Evolutionary conservation across 1,140 invertebrate species (phyloP).

Genomic region (Leptinotarsa lineolata): DNA sequence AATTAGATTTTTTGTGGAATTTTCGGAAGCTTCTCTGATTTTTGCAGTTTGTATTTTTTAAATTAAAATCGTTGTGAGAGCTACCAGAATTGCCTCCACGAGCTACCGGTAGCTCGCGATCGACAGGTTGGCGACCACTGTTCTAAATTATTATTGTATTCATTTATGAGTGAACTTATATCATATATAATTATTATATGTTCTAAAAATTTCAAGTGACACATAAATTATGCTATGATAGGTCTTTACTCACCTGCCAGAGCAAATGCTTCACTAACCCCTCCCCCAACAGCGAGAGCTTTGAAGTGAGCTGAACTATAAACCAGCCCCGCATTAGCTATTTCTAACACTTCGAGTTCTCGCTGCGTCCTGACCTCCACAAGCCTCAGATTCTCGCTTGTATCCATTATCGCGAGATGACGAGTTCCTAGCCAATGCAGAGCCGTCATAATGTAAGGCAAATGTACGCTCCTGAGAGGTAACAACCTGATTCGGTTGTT

Average conservation of each 20-base stretch:
- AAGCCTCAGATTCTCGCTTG: conserved; percentile 82
- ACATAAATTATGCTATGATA: no score
- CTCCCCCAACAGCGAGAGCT: conserved; percentile 74
- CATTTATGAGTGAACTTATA: no score
- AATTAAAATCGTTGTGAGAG: no score
- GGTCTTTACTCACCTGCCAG: conserved; percentile 55
- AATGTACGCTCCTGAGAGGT: conserved; percentile 69
- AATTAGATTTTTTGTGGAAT: no score
- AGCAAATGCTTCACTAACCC: conserved; percentile 65
- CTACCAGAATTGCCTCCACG: no score
- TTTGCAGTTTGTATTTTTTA: no score
- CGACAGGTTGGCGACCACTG: no score
- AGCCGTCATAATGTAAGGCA: conserved; percentile 72
- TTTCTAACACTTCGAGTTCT: conserved; percentile 81
- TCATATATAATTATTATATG: no score
- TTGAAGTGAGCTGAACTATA: conserved; percentile 94
- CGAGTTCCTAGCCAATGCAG: conserved; percentile 88
- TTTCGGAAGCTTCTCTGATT: no score
- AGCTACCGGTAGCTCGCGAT: no score
- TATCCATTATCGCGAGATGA: conserved; percentile 84
- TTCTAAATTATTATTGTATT: no score
- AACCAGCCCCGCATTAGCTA: conserved; percentile 83
- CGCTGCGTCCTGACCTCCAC: conserved; percentile 87
- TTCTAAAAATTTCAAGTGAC: no score
- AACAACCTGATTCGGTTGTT: conserved; percentile 64